Base-by-base conservation (phyloP, 1,140 invertebrate species). In the Cepaea nemoralis region DNA sequence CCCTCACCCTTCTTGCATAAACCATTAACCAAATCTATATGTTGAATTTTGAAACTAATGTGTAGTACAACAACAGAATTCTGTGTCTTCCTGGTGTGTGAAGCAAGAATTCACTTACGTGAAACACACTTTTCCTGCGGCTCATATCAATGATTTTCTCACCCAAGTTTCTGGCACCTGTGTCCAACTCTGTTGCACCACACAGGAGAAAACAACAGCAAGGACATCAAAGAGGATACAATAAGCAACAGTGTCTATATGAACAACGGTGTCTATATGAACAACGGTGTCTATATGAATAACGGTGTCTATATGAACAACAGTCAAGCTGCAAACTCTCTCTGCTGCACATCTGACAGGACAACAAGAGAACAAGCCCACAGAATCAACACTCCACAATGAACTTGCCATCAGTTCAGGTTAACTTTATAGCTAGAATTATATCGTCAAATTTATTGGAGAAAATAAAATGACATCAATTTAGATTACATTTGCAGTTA, bases 141-240 rank as follows among this genome's bases (percentile, higher is more conserved):
- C 77, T 66, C 70, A 82, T 27, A 37, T 79, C 70, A 76, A 79
- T 74, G 59, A 82, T 82, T 67, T 74, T 66, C 55, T 79, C 81
- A 33, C 81, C 81, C 35, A 82, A 73, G 71, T 79, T 79, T 40
- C 48, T 24, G 42, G 37, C 22, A 24, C 31, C 45, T 79, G 76
- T 31, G 1, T 75, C 40, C 10, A 35, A 12, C 16, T 75, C 31
- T 70, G 59, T 19, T 63, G 27, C 3, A 10, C 22, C 5, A 27
- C 8, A 63, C n/a, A 63, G n/a, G 59, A 27, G n/a, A 63, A 48
- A 63, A 63, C n/a, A 63, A 31, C 33, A 16, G 33, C 27, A 16
- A 63, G 59, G 59, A 63, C 59, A 63, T 31, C 6, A 31, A 63
- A 31, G 33, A 59, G 16, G 10, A 48, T n/a, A n/a, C n/a, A n/a